Conservation (phyloP, 1,140 invertebrate genomes). For the Psilanteris sp. region DNA sequence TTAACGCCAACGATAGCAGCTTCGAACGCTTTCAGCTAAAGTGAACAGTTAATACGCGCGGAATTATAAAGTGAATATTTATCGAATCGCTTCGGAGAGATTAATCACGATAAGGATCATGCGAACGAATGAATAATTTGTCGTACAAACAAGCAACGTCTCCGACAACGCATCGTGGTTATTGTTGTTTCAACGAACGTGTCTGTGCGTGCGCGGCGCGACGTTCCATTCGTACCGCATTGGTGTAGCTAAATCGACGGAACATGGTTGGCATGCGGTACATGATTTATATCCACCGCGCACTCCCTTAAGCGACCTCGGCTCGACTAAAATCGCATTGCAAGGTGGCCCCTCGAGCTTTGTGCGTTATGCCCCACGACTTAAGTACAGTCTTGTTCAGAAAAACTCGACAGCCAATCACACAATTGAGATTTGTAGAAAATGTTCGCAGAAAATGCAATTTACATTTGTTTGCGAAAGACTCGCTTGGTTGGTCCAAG, state of each 20-base stretch:
- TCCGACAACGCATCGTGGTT: constrained; percentile 21
- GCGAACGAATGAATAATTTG: constrained; percentile 57
- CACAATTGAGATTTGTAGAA: not conserved
- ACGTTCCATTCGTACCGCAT: constrained; percentile 47
- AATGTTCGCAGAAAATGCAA: too few relatives aligned
- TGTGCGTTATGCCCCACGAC: constrained; percentile 48
- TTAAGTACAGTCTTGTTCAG: constrained; percentile 34
- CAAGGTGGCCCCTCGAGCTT: constrained; percentile 55
- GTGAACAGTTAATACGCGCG: constrained; percentile 19
- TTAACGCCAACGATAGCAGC: too few relatives aligned
- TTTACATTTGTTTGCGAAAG: too few relatives aligned
- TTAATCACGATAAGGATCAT: constrained; percentile 52
- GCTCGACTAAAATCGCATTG: constrained; percentile 52
- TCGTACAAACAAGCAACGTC: constrained; percentile 50
- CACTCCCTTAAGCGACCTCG: constrained; percentile 54
- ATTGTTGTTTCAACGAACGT: constrained; percentile 33
- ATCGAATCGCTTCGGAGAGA: constrained; percentile 29
- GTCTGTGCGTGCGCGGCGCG: not conserved
- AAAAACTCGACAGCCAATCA: not conserved
- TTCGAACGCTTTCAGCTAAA: not conserved
- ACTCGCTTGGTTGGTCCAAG: too few relatives aligned
- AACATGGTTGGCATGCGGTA: constrained; percentile 35
- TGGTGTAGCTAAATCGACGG: constrained; percentile 46
- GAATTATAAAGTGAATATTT: constrained; percentile 43
- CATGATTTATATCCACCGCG: constrained; percentile 58